A percentile compares a stretch with the other conserved stretches of the same genome.
Conservation (phyloP, 2,113 vertebrate genomes). For the Aphyosemion australe region DNA sequence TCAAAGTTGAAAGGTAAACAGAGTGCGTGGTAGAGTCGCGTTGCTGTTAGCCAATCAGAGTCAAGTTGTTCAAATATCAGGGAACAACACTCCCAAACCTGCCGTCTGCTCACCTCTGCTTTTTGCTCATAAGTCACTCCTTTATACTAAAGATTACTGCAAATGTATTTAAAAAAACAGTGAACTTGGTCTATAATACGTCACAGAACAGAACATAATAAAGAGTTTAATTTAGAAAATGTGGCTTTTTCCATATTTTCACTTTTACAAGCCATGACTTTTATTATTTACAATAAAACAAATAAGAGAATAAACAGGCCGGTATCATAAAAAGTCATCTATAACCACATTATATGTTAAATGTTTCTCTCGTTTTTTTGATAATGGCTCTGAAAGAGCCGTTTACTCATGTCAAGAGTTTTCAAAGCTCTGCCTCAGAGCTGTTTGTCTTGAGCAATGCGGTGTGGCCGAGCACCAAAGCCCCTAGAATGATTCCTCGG, state of each 20-base stretch:
- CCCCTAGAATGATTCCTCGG: slow-evolving; percentile 64
- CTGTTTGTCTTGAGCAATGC: slow-evolving; percentile 70
- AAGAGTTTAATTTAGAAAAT: not conserved
- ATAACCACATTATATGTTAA: not conserved
- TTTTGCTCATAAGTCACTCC: too few relatives aligned
- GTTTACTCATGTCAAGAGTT: slow-evolving; percentile 27
- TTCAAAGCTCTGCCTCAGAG: slow-evolving; percentile 41
- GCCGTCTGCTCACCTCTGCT: too few relatives aligned
- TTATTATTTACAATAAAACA: not conserved
- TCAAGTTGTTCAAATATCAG: too few relatives aligned
- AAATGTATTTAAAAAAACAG: too few relatives aligned
- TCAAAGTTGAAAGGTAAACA: too few relatives aligned
- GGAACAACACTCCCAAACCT: too few relatives aligned
- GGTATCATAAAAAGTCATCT: slow-evolving; percentile 13
- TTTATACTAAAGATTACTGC: too few relatives aligned
- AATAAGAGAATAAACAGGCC: slow-evolving; percentile 23
- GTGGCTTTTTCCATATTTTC: too few relatives aligned
- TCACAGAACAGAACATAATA: not conserved
- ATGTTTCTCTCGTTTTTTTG: slow-evolving; percentile 34
- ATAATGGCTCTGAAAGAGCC: slow-evolving; percentile 29
- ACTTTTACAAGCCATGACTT: not conserved
- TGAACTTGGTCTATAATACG: not conserved
- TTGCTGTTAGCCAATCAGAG: too few relatives aligned
- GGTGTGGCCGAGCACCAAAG: slow-evolving; percentile 61
- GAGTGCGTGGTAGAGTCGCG: too few relatives aligned